Base-by-base conservation (phyloP, 2,888 invertebrate genomes). In the Lathronympha strigana region DNA sequence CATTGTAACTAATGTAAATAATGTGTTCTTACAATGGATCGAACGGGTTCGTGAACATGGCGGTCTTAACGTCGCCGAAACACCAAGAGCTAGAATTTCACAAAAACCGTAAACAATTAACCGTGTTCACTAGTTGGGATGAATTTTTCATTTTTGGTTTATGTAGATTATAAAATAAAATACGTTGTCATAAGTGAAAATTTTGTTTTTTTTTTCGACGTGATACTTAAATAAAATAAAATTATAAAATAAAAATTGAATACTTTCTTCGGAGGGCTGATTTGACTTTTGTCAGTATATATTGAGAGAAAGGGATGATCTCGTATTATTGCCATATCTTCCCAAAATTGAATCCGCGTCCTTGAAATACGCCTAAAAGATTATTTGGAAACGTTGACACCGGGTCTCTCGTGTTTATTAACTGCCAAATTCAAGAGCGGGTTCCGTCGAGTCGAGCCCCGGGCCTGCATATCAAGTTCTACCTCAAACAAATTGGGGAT, bases 381-480 rank as follows among this genome's bases (percentile, higher is more conserved):
- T 53, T 17, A 57, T 57, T 45, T 45, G 31, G 31, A 45, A 43
- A 31, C 21, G 53, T 54, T 57, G 57, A 57, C 57, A 45, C 57
- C 57, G 57, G 38, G n/a, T 54, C n/a, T 15, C 33, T 19, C 31
- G 43, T 19, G 19, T 53, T 58, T 54, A 53, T 53, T 62, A 45
- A 54, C 45, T 45, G n/a, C 17, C 33, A 53, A 53, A 33, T 45
- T 62, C 17, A 36, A 61, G 51, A 53, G 36, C 17, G 4, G 43
- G 8, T n/a, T 28, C 43, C 19, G 19, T 19, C 40, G 9, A 33
- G 9, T 28, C 43, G 33, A 33, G 21, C 21, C 9, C 43, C 23
- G 4, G 13, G 43, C 21, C 43, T 33, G 45, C 61, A 45, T 53
- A 61, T 61, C 45, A 17, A 53, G 53, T 61, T 61, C 50, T 33